These are phyloP conservation scores for Neolamprologus tretocephalus DNA, from an alignment of 2,113 vertebrate genomes.

Conservation along the genomic window DNA sequence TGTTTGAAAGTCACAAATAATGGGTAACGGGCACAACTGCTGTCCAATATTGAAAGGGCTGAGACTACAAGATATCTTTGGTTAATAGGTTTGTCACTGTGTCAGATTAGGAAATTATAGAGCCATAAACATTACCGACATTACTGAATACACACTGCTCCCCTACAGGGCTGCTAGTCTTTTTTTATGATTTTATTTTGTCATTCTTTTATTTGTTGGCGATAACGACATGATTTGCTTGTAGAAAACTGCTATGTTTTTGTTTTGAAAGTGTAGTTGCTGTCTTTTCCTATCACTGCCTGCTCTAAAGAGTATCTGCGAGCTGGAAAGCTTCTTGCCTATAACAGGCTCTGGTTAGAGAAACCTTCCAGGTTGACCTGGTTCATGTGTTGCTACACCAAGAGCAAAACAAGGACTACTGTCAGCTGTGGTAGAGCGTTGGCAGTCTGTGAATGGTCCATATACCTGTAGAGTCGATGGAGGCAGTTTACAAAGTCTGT, in stretches of 20 bases:
- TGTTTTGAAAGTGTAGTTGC: not conserved
- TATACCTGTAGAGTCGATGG: not conserved
- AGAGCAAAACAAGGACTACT: not conserved
- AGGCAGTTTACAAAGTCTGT: not conserved
- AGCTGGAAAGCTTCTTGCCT: not conserved
- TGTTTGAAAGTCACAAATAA: not conserved
- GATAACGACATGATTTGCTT: not conserved
- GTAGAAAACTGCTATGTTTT: not conserved
- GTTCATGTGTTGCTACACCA: not conserved
- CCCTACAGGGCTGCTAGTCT: not conserved
- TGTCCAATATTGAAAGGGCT: not conserved
- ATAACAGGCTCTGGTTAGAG: not conserved
- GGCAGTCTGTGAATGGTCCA: not conserved
- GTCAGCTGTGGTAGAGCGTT: not conserved
- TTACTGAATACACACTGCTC: not conserved
- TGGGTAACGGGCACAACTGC: not conserved
- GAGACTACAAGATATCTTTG: not conserved
- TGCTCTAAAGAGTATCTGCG: not conserved
- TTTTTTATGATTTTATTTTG: not conserved
- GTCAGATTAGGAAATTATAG: not conserved
- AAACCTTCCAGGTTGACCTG: not conserved
- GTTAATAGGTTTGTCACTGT: not conserved
- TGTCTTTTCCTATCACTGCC: not conserved
- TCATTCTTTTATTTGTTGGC: not conserved
- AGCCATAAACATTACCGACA: not conserved